Conservation (phyloP, 2,888 invertebrate species). For the Drosophila subsilvestris region DNA sequence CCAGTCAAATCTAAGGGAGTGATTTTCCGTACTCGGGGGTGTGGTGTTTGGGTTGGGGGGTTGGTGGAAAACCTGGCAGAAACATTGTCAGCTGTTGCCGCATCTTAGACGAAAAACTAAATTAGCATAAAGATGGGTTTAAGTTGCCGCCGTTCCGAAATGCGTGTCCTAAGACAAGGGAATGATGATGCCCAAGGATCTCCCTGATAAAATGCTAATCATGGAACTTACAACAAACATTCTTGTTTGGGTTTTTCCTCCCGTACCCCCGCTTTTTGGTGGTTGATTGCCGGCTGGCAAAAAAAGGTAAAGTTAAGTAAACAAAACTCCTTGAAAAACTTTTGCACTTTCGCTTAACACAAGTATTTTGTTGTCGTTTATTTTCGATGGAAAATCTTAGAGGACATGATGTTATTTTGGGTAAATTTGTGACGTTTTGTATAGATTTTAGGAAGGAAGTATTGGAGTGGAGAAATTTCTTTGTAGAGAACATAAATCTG, state of each 20-base stretch:
- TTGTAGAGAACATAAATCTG: background rate
- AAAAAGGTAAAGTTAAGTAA: conserved; percentile 18
- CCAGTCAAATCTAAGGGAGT: conserved; percentile 48
- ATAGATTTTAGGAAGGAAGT: background rate
- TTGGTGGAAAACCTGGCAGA: background rate
- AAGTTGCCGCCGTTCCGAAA: conserved; percentile 18
- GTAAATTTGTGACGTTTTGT: background rate
- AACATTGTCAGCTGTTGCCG: conserved; percentile 67
- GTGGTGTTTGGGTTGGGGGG: background rate
- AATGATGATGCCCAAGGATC: conserved; percentile 64
- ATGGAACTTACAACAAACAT: conserved; percentile 44
- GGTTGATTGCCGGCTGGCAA: conserved; percentile 30
- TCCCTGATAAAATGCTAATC: conserved; percentile 77
- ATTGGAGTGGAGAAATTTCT: background rate
- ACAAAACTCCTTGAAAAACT: conserved; percentile 56
- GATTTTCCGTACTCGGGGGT: conserved; percentile 3
- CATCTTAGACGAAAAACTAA: conserved; percentile 45
- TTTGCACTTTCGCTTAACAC: conserved; percentile 60
- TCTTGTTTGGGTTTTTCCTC: conserved; percentile 9
- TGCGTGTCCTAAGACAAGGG: conserved; percentile 54
- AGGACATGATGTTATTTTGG: conserved; percentile 4
- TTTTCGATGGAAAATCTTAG: background rate
- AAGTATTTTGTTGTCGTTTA: conserved; percentile 37
- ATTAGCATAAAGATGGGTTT: conserved; percentile 69
- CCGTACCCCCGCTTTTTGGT: conserved; percentile 22